phyloP scores from a whole-genome alignment of 30 jellyfish, hydroid and myxozoan species.

The Rhopilema esculentum region DNA sequence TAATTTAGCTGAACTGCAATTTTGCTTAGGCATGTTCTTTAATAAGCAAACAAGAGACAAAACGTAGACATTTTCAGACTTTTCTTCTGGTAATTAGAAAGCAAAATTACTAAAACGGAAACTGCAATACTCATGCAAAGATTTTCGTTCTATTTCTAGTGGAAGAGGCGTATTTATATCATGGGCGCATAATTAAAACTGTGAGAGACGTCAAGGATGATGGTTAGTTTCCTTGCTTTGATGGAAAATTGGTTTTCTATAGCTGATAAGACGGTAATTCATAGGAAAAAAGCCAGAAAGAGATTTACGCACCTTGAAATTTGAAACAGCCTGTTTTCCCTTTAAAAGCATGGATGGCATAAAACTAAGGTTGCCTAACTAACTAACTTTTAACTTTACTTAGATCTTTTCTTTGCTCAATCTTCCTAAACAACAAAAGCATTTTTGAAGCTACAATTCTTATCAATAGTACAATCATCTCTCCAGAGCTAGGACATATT shows the following conservation, averaged over 20 bases:
- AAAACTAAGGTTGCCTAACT: too few relatives aligned
- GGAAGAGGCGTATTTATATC: slow-evolving; percentile 95
- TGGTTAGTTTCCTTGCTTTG: slow-evolving; percentile 85
- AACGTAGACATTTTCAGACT: background rate
- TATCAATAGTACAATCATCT: too few relatives aligned
- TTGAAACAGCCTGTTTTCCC: too few relatives aligned
- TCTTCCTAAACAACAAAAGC: too few relatives aligned
- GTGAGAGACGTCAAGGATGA: slow-evolving; percentile 93
- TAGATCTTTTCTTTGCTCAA: too few relatives aligned
- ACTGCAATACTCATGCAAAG: background rate
- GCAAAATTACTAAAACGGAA: background rate
- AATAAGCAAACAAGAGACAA: background rate
- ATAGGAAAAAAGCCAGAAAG: background rate
- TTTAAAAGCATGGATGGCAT: too few relatives aligned
- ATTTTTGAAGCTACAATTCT: too few relatives aligned
- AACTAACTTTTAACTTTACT: too few relatives aligned
- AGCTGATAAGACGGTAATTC: background rate
- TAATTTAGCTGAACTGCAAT: background rate
- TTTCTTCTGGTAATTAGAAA: background rate
- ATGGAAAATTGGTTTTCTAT: background rate
- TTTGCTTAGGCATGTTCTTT: background rate
- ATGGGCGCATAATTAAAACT: slow-evolving; percentile 92
- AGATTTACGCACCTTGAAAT: background rate
- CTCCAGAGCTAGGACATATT: too few relatives aligned
- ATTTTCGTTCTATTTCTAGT: slow-evolving; percentile 72